These are phyloP conservation scores for Homalodisca vitripennis DNA, from an alignment of 1,140 invertebrate species.

Conservation along the genomic window DNA sequence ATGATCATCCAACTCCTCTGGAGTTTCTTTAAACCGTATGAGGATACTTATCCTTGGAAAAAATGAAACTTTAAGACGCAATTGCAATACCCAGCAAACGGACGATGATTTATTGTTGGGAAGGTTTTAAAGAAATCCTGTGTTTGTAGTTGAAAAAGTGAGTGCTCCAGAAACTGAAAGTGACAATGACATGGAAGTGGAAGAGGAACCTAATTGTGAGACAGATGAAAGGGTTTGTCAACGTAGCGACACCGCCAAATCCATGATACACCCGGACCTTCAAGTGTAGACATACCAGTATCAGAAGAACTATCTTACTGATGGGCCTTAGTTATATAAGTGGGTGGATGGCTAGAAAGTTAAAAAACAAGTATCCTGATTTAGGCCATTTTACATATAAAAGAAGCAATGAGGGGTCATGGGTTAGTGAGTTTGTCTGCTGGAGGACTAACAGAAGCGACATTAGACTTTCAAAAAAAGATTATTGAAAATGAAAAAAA, in stretches of 20 bases:
- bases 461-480: background rate
- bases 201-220: background rate
- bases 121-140: background rate
- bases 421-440: background rate
- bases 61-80: slow-evolving; percentile 26
- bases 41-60: slow-evolving; percentile 31
- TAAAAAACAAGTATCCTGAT: slow-evolving; percentile 12
- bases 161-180: background rate
- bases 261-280: no score
- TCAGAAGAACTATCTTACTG: background rate
- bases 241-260: background rate
- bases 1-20: slow-evolving; percentile 35
- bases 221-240: background rate
- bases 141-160: background rate
- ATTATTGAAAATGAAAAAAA: background rate
- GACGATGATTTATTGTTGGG: slow-evolving; percentile 9
- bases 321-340: background rate
- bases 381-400: background rate
- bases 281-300: no score
- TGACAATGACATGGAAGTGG: background rate
- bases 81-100: slow-evolving; percentile 18
- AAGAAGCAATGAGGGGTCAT: background rate
- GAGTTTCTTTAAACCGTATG: slow-evolving; percentile 29
- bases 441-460: slow-evolving; percentile 7
- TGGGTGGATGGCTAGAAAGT: slow-evolving; percentile 13